These are phyloP conservation scores for Chaetura pelagica DNA, from an alignment of 2,113 vertebrate species.

Conservation along the genomic window DNA sequence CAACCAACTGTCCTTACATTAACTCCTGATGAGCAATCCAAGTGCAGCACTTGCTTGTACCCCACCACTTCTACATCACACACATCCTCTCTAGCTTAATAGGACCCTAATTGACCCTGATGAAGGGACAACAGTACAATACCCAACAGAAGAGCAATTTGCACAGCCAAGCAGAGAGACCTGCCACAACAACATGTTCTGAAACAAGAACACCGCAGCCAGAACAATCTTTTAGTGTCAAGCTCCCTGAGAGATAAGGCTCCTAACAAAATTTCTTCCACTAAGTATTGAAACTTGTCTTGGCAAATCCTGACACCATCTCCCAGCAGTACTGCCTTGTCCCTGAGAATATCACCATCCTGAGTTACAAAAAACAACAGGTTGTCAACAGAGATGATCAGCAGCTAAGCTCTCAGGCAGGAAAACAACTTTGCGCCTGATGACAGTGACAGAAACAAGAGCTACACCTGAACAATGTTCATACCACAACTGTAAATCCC, in stretches of 20 bases:
- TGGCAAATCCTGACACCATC: not conserved
- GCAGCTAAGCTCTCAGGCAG: not conserved
- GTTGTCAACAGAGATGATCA: not conserved
- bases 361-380: not conserved
- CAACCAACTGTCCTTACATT: not conserved
- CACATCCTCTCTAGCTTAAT: not conserved
- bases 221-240: not conserved
- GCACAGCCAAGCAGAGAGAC: not conserved
- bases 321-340: not conserved
- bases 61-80: not conserved
- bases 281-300: not conserved
- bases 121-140: not conserved
- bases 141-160: not conserved
- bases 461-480: not conserved
- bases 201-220: not conserved
- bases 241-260: not conserved
- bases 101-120: not conserved
- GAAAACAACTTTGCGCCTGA: not conserved
- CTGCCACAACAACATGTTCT: not conserved
- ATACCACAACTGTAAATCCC: not conserved
- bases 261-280: not conserved
- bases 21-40: not conserved
- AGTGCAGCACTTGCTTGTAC: not conserved
- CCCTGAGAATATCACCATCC: not conserved
- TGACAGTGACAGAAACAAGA: constrained; percentile 11